Base-by-base conservation (phyloP, 2,797 vertebrate genomes). In the Eurystomus glaucurus region DNA sequence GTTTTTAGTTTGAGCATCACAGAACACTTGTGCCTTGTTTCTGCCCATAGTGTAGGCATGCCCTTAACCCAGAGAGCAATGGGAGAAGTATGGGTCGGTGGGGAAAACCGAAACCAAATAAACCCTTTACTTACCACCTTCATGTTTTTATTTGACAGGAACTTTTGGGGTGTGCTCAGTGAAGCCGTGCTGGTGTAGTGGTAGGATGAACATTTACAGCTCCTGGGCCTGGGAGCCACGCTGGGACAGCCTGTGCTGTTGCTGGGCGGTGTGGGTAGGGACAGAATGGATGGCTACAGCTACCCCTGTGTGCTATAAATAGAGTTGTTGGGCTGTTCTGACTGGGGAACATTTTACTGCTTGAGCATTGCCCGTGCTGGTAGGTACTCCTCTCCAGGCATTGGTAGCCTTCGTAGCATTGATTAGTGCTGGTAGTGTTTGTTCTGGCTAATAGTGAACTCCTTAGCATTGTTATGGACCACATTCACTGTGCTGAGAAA, bases 201-300 rank as follows among this genome's bases (percentile, higher is more conserved):
- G 22, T 60, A 65, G 72, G 70, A 46, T 41, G 11, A 33, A 14
- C n/a, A 75, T 78, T 79, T 76, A 52, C 48, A 46, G 39, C 39
- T 74, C 6, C 41, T 66, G 43, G 9, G 29, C 9, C 65, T 65
- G 69, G 46, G 43, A 88, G 15, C 45, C 1, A 2, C 43, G 33
- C 46, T 58, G 21, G 20, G 8, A 12, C 16, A 29, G 45, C 19
- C 29, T 43, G 37, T 75, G 18, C 28, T 86, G 11, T 18, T 2
- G 0, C 22, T 55, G 74, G 28, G 10, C 54, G 39, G 50, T 3
- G 0, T 3, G 1, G 6, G 0, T 71, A 22, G 50, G 33, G 29
- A 33, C 3, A 8, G 57, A 41, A 64, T 39, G 37, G 50, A 20
- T 2, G 8, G 65, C 58, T 88, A 10, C 72, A 65, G 58, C n/a